Evolutionary conservation across 2,888 invertebrate genomes (phyloP).

Genomic region (Proisotoma minuta): DNA sequence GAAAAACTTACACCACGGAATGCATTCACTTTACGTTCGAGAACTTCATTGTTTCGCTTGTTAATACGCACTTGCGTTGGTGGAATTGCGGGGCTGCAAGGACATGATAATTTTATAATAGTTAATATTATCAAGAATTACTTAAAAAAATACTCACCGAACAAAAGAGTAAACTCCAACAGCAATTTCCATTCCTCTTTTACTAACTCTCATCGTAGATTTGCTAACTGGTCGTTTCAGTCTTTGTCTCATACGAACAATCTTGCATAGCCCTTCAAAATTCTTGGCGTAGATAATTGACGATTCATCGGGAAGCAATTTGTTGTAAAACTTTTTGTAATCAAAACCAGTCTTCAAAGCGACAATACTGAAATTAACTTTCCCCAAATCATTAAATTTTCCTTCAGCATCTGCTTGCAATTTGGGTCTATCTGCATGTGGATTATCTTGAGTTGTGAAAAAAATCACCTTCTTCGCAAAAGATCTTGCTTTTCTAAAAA

Average conservation of each 20-base stretch:
- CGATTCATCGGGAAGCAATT: slow-evolving; percentile 24
- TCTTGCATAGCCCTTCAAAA: slow-evolving; percentile 27
- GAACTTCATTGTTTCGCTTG: slow-evolving; percentile 26
- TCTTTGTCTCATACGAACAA: slow-evolving; percentile 39
- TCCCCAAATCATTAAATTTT: slow-evolving; percentile 42
- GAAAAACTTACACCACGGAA: slow-evolving; percentile 33
- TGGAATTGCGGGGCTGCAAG: slow-evolving; percentile 23
- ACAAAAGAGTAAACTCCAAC: slow-evolving; percentile 42
- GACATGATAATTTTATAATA: slow-evolving; percentile 2
- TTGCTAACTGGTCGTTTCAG: slow-evolving; percentile 29
- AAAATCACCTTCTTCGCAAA: slow-evolving; percentile 38
- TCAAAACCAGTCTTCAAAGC: slow-evolving; percentile 29
- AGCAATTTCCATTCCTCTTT: slow-evolving; percentile 34
- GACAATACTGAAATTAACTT: slow-evolving; percentile 36
- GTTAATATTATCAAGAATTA: background rate
- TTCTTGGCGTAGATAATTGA: slow-evolving; percentile 22
- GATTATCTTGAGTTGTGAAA: slow-evolving; percentile 41
- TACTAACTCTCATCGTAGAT: slow-evolving; percentile 31
- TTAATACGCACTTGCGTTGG: slow-evolving; percentile 26
- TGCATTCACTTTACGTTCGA: slow-evolving; percentile 26
- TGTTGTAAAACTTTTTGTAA: slow-evolving; percentile 25
- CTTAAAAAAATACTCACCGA: slow-evolving; percentile 21
- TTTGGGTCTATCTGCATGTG: slow-evolving; percentile 28
- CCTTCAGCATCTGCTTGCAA: slow-evolving; percentile 27
- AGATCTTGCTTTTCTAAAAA: slow-evolving; percentile 32